A percentile compares a stretch with the other conserved stretches of the same genome.
Conservation (phyloP, 2,888 invertebrate genomes). For the Linnaemya vulpina region DNA sequence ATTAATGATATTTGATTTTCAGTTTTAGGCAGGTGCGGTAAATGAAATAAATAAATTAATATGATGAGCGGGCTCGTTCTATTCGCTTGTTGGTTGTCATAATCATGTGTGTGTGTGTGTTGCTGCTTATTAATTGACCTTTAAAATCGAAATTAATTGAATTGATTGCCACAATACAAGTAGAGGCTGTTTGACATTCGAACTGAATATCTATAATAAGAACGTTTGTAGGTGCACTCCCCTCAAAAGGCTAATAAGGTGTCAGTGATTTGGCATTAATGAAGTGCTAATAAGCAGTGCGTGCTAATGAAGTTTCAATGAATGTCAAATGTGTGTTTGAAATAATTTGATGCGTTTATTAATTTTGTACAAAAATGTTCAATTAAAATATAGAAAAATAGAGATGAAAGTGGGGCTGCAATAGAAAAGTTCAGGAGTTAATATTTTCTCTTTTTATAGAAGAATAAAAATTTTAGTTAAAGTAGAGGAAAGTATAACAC, state of each 20-base stretch:
- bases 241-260: conserved; percentile 1
- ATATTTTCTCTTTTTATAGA: no score
- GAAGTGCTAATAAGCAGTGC: not conserved
- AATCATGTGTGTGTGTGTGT: not conserved
- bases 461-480: no score
- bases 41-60: not conserved
- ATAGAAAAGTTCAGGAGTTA: not conserved
- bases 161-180: conserved; percentile 10
- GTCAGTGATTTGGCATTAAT: conserved; percentile 37
- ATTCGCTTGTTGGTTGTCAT: not conserved
- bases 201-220: not conserved
- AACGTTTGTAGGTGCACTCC: not conserved
- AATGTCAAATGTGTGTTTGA: not conserved
- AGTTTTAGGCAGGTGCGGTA: conserved; percentile 2
- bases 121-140: conserved; percentile 12
- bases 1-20: conserved; percentile 5
- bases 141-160: conserved; percentile 5
- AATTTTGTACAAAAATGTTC: not conserved
- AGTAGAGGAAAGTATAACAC: no score
- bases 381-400: not conserved
- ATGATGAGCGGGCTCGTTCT: not conserved
- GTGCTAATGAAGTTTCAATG: not conserved
- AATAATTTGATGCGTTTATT: not conserved
- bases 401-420: not conserved
- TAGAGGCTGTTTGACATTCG: conserved; percentile 2